These are phyloP conservation scores for Phalacrocorax pelagicus DNA, from an alignment of 2,113 vertebrate genomes.

Conservation along the genomic window DNA sequence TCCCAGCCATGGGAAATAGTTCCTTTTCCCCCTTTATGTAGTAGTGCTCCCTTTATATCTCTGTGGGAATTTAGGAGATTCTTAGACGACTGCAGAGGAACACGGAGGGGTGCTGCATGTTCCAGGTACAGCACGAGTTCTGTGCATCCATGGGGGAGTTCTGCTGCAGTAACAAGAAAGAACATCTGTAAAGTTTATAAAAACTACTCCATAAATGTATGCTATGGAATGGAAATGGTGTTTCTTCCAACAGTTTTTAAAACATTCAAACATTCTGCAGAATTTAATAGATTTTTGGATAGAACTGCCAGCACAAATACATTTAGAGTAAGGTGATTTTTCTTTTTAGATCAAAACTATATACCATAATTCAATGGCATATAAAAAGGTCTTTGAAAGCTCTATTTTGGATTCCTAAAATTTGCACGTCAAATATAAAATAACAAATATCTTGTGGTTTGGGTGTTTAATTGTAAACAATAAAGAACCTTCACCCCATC, in stretches of 20 bases:
- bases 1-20: background rate
- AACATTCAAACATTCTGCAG: background rate
- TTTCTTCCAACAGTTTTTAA: background rate
- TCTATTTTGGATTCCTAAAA: background rate
- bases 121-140: rapidly evolving
- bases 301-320: rapidly evolving
- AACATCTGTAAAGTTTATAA: background rate
- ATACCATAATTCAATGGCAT: background rate
- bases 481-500: background rate
- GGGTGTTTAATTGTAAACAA: conserved; percentile 17
- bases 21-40: background rate
- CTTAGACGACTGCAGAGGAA: background rate
- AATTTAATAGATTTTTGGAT: background rate
- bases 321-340: background rate
- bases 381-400: background rate
- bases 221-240: background rate
- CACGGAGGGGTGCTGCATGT: rapidly evolving
- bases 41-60: background rate
- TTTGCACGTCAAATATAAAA: background rate
- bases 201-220: background rate
- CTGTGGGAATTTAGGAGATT: background rate
- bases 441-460: conserved; percentile 14
- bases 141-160: rapidly evolving
- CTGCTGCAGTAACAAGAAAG: background rate
- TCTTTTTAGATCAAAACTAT: background rate